These are phyloP conservation scores for Porites rus DNA, from an alignment of 92 coral and sea anemone species.

Conservation along the genomic window DNA sequence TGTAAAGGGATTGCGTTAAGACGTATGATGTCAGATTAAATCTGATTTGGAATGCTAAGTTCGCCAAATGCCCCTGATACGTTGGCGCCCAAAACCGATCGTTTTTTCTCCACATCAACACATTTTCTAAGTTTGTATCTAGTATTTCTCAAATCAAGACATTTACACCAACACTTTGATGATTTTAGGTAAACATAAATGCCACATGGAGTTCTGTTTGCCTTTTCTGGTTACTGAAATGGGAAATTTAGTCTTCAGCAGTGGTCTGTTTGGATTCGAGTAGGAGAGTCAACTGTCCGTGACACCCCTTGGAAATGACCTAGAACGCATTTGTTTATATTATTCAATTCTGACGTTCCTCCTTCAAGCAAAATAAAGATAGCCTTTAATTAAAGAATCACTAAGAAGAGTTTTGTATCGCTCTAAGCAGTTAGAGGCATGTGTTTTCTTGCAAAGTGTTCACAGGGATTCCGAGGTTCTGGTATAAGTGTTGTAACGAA, in stretches of 20 bases:
- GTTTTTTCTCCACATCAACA: slow-evolving; percentile 8
- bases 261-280: slow-evolving; percentile 24
- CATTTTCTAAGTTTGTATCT: slow-evolving; percentile 22
- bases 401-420: no score
- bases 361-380: no score
- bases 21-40: slow-evolving; percentile 45
- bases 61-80: slow-evolving; percentile 31
- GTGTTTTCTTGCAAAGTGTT: no score
- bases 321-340: slow-evolving; percentile 61
- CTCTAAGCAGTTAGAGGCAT: no score
- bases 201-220: slow-evolving; percentile 5
- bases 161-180: not conserved
- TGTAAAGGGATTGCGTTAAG: slow-evolving; percentile 44
- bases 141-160: not conserved
- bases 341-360: no score
- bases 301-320: slow-evolving; percentile 42
- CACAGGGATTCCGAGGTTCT: no score
- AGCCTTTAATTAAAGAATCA: no score
- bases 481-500: no score
- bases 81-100: slow-evolving; percentile 28
- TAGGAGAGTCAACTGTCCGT: slow-evolving; percentile 4
- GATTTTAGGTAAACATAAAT: slow-evolving; percentile 1
- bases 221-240: slow-evolving; percentile 12
- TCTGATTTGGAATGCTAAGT: slow-evolving; percentile 49
- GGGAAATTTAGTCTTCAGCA: slow-evolving; percentile 30